Evolutionary conservation across 2,797 vertebrate genomes (phyloP).

Genomic region (Allenopithecus nigroviridis): DNA sequence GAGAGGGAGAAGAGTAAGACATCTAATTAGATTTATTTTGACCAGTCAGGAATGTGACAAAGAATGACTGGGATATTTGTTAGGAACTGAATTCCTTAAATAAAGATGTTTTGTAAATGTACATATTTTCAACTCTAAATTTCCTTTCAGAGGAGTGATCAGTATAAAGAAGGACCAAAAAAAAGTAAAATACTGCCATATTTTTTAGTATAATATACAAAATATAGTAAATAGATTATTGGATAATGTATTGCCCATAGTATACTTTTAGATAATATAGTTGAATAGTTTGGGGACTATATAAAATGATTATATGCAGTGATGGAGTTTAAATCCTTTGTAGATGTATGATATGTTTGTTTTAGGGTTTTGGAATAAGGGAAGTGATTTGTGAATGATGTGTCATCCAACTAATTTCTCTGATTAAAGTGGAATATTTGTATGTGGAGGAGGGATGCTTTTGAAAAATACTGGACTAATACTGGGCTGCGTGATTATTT

Average conservation of each 20-base stretch:
- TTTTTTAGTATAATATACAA: neutral
- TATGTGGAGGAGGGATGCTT: neutral
- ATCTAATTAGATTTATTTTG: neutral
- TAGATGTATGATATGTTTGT: neutral
- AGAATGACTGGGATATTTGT: neutral
- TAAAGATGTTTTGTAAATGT: neutral
- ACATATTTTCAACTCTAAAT: neutral
- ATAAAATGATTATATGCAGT: neutral
- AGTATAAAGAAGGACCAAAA: neutral
- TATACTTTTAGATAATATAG: neutral
- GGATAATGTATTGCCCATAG: neutral
- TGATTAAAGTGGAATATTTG: neutral
- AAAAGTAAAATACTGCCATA: neutral
- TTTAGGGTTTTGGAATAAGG: slow-evolving; percentile 16
- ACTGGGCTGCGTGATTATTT: neutral
- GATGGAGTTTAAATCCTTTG: neutral
- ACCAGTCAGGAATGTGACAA: neutral
- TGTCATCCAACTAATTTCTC: neutral
- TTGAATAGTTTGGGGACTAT: neutral
- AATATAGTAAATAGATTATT: neutral
- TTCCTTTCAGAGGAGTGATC: neutral
- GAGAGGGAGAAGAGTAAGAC: neutral
- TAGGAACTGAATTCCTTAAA: neutral
- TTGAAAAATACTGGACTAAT: neutral
- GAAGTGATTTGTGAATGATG: slow-evolving; percentile 18